phyloP scores from a whole-genome alignment of 2,797 vertebrate species.

The Acrossocheilus wenchowensis region DNA sequence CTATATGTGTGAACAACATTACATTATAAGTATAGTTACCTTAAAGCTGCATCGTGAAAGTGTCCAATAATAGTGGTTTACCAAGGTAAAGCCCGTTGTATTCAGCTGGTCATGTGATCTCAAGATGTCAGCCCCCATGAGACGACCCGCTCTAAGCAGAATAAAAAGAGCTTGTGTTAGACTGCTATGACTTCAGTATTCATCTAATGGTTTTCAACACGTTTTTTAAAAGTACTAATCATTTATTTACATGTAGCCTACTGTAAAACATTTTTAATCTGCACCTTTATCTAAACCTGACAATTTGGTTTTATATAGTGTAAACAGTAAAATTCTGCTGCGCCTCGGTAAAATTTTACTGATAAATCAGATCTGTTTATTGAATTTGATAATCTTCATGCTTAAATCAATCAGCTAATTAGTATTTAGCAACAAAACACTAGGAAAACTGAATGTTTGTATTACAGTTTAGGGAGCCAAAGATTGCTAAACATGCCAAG shows the following conservation, averaged over 20 bases:
- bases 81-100: neutral
- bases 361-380: neutral
- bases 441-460: neutral
- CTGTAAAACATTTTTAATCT: neutral
- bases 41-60: neutral
- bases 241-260: neutral
- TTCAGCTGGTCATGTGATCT: constrained; percentile 1
- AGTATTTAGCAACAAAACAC: neutral
- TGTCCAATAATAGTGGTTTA: neutral
- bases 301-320: neutral
- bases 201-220: neutral
- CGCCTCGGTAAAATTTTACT: no score
- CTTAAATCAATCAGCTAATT: neutral
- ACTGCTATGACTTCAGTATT: neutral
- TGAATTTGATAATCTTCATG: neutral
- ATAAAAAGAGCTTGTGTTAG: neutral
- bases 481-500: neutral
- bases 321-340: neutral
- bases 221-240: neutral
- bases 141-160: neutral
- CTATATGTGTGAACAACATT: constrained; percentile 13
- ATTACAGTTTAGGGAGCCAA: neutral
- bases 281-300: neutral
- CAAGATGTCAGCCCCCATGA: neutral
- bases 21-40: neutral